phyloP scores from a whole-genome alignment of 2,888 invertebrate species.

The Balanococcus diminutus region DNA sequence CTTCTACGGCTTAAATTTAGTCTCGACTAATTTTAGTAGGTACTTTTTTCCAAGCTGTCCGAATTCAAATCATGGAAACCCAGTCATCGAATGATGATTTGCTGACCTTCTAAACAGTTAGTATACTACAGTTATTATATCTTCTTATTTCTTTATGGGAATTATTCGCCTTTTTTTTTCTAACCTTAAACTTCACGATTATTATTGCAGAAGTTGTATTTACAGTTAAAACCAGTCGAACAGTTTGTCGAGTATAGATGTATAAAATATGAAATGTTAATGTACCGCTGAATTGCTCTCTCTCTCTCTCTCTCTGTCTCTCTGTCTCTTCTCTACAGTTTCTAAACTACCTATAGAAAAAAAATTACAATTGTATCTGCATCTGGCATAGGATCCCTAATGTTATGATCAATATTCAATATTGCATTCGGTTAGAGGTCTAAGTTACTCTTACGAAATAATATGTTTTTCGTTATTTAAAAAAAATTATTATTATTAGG shows the following conservation, averaged over 20 bases:
- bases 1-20: too few species aligned
- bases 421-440: not conserved
- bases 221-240: slow-evolving; percentile 33
- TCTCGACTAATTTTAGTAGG: too few species aligned
- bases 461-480: too few species aligned
- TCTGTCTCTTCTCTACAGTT: too few species aligned
- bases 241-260: not conserved
- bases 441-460: slow-evolving; percentile 21
- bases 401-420: slow-evolving; percentile 3
- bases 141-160: not conserved
- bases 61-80: too few species aligned
- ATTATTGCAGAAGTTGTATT: slow-evolving; percentile 34
- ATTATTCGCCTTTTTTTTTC: not conserved
- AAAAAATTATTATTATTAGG: too few species aligned
- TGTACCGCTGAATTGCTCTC: not conserved
- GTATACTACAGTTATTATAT: not conserved
- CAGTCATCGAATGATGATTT: too few species aligned
- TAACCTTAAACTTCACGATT: not conserved
- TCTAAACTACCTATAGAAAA: not conserved
- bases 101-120: too few species aligned
- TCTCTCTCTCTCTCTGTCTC: too few species aligned
- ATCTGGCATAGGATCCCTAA: not conserved
- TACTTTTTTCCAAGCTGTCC: too few species aligned
- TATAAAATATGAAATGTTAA: too few species aligned
- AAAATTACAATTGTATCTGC: slow-evolving; percentile 44